phyloP scores from a whole-genome alignment of 2,113 vertebrate genomes.

The Helogale parvula region DNA sequence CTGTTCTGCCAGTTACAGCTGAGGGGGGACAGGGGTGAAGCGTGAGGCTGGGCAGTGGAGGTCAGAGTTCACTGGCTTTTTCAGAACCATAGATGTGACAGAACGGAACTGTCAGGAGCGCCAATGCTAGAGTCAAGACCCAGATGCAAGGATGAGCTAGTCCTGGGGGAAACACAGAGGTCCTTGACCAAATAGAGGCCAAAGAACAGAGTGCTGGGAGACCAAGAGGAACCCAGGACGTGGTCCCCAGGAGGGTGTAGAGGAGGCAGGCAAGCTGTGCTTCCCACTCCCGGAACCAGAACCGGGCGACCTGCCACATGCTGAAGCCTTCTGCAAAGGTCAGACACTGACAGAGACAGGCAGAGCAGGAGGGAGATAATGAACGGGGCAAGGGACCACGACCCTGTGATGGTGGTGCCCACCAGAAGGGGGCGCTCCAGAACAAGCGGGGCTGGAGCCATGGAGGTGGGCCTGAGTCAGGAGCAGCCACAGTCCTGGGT shows the following conservation, averaged over 20 bases:
- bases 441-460: neutral
- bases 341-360: neutral
- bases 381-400: fast-evolving
- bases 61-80: neutral
- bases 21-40: neutral
- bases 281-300: neutral
- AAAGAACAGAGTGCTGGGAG: neutral
- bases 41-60: neutral
- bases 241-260: neutral
- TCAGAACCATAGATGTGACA: neutral
- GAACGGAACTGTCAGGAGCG: neutral
- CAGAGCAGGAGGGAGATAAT: neutral
- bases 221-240: neutral
- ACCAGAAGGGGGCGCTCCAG: neutral
- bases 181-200: neutral
- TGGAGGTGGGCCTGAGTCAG: fast-evolving
- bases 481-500: neutral
- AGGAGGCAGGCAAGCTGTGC: neutral
- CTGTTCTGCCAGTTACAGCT: neutral
- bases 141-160: neutral
- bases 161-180: neutral
- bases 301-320: fast-evolving
- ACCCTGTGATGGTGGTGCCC: neutral
- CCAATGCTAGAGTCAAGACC: too few relatives aligned
- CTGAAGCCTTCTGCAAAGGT: neutral